These are phyloP conservation scores for Mobula birostris DNA, from an alignment of 2,113 vertebrate genomes.

Conservation along the genomic window DNA sequence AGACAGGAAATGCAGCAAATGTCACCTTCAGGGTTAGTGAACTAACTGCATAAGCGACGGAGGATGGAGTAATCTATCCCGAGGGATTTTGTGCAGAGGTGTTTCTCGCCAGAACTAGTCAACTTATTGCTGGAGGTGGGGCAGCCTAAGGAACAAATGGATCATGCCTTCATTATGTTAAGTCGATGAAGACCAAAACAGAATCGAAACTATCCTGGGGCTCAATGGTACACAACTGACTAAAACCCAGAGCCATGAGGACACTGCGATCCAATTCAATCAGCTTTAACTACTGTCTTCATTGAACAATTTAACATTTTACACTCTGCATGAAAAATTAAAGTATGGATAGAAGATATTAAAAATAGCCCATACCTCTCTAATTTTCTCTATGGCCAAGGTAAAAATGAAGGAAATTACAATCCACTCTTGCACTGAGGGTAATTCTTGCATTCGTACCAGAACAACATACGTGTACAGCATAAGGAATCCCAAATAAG, in stretches of 20 bases:
- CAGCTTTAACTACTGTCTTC: not conserved
- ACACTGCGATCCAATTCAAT: not conserved
- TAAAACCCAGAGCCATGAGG: not conserved
- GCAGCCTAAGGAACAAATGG: not conserved
- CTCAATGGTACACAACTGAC: not conserved
- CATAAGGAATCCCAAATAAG: constrained; percentile 92
- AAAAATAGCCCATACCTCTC: constrained; percentile 69
- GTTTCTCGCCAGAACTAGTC: not conserved
- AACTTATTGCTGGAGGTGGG: not conserved
- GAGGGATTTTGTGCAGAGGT: not conserved
- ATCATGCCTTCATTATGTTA: not conserved
- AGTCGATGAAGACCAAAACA: not conserved
- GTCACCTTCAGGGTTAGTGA: not conserved
- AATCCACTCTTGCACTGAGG: constrained; percentile 88
- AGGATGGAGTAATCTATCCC: not conserved
- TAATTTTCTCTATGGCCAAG: constrained; percentile 87
- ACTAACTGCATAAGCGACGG: not conserved
- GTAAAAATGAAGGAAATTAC: constrained; percentile 97
- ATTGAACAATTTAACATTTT: constrained; percentile 13
- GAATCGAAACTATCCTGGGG: not conserved
- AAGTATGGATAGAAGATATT: not conserved
- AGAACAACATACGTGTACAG: constrained; percentile 91
- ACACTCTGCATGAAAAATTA: not conserved
- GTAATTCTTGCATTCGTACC: constrained; percentile 75
- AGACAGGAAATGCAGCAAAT: too few relatives aligned